These are phyloP conservation scores for Flexamia atlantica DNA, from an alignment of 2,888 invertebrate species.

Conservation along the genomic window DNA sequence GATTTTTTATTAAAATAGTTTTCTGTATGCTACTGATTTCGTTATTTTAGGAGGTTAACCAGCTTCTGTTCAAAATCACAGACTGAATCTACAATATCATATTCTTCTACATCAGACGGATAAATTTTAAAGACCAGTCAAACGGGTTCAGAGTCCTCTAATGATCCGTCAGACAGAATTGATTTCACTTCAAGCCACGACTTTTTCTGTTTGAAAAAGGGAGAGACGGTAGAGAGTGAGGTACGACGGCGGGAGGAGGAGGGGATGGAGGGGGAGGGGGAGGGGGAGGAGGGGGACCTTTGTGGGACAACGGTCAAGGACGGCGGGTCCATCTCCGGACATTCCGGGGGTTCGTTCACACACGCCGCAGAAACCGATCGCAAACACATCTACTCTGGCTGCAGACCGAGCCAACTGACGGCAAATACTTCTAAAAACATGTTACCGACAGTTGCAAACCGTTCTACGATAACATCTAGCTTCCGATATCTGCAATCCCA, in stretches of 20 bases:
- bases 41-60: too few relatives aligned
- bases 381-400: neutral
- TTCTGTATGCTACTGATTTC: too few relatives aligned
- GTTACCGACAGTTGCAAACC: too few relatives aligned
- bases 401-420: too few relatives aligned
- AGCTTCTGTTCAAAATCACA: too few relatives aligned
- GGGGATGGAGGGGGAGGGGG: neutral
- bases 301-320: conserved; percentile 46
- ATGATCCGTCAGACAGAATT: neutral
- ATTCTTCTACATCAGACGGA: too few relatives aligned
- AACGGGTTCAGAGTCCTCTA: neutral
- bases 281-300: conserved; percentile 6
- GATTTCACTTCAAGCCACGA: conserved; percentile 36
- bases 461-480: too few relatives aligned
- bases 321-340: conserved; percentile 37
- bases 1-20: too few relatives aligned
- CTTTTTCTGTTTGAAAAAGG: conserved; percentile 26
- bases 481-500: too few relatives aligned
- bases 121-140: neutral
- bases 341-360: conserved; percentile 38
- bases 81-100: too few relatives aligned
- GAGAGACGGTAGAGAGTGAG: conserved; percentile 1
- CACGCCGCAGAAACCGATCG: conserved; percentile 31
- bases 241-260: neutral
- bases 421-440: too few relatives aligned